phyloP scores from a whole-genome alignment of 2,113 vertebrate species.

The Bos indicus region DNA sequence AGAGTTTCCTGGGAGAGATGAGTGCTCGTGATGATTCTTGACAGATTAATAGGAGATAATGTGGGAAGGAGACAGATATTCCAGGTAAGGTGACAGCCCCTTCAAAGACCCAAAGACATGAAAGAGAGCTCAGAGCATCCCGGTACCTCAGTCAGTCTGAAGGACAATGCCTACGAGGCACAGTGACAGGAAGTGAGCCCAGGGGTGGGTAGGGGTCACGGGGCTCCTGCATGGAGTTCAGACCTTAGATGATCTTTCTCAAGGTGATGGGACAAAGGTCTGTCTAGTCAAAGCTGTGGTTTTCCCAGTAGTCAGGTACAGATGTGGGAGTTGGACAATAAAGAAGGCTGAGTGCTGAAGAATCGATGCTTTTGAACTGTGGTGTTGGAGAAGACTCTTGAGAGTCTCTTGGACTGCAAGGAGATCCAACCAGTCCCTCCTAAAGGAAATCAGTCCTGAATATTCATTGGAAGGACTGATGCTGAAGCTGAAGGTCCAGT shows the following conservation, averaged over 20 bases:
- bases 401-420: background rate
- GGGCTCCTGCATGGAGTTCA: background rate
- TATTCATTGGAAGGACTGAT: background rate
- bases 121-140: background rate
- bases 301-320: background rate
- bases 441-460: background rate
- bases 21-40: background rate
- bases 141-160: fast-evolving
- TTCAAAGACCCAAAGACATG: background rate
- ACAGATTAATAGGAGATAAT: background rate
- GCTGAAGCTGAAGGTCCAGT: background rate
- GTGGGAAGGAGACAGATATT: background rate
- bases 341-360: background rate
- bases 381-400: background rate
- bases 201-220: fast-evolving
- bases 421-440: background rate
- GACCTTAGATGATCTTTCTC: no score
- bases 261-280: background rate
- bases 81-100: fast-evolving
- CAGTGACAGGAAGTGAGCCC: background rate
- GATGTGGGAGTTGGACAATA: background rate
- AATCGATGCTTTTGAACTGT: background rate
- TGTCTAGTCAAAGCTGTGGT: background rate
- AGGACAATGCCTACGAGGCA: fast-evolving
- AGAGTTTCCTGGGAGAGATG: background rate